phyloP scores from a whole-genome alignment of 2,888 invertebrate genomes.

The Eucera pruinosa region DNA sequence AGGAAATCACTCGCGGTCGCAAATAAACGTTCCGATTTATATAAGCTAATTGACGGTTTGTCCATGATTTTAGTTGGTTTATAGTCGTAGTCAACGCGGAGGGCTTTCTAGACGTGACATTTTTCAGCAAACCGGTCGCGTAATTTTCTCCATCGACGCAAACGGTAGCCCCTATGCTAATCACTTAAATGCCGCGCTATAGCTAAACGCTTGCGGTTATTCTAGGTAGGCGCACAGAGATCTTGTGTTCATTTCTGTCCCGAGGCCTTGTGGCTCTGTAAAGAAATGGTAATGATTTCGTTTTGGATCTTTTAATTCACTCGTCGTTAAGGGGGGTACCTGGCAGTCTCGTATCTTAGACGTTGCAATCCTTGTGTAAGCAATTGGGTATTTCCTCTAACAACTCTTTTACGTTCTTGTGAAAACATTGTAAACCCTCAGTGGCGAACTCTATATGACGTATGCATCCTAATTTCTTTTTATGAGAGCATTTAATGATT shows the following conservation, averaged over 20 bases:
- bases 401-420: too few species aligned
- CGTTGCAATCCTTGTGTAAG: too few species aligned
- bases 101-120: slow-evolving; percentile 8
- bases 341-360: too few species aligned
- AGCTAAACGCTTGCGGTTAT: slow-evolving; percentile 38
- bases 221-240: slow-evolving; percentile 11
- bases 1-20: slow-evolving; percentile 27
- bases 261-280: too few species aligned
- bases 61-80: background rate
- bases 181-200: slow-evolving; percentile 50
- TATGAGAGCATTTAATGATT: too few species aligned
- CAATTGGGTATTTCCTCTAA: too few species aligned
- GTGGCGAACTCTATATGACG: too few species aligned
- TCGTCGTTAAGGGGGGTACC: too few species aligned
- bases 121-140: slow-evolving; percentile 33
- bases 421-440: too few species aligned
- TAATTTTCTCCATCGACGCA: slow-evolving; percentile 53
- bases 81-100: background rate
- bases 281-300: too few species aligned
- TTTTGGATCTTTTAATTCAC: too few species aligned
- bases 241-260: slow-evolving; percentile 25
- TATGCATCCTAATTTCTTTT: too few species aligned
- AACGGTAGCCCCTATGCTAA: slow-evolving; percentile 54
- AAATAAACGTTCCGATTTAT: slow-evolving; percentile 22
- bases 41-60: slow-evolving; percentile 43